phyloP scores from a whole-genome alignment of 1,140 invertebrate genomes.

The Bombus huntii region DNA sequence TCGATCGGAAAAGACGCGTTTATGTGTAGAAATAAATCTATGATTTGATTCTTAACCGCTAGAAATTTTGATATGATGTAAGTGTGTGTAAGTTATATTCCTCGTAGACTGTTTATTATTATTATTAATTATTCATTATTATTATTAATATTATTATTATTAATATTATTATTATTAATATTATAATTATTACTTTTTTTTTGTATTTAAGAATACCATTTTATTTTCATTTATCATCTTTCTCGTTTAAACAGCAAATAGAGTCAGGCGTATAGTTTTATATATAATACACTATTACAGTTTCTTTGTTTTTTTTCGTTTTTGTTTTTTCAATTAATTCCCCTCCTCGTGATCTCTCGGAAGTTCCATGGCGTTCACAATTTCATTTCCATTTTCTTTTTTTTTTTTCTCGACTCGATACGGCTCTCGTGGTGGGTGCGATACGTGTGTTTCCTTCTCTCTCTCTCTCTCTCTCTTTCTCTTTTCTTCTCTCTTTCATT shows the following conservation, averaged over 20 bases:
- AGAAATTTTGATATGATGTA: conserved; percentile 66
- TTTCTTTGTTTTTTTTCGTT: not conserved
- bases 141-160: conserved; percentile 2
- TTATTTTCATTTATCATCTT: conserved; percentile 39
- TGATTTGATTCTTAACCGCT: conserved; percentile 47
- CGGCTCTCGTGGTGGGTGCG: not conserved
- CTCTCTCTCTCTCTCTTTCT: not conserved
- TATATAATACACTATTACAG: conserved; percentile 40
- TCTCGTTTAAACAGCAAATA: conserved; percentile 59
- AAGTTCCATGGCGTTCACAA: conserved; percentile 11
- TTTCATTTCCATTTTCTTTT: not conserved
- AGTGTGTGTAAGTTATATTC: conserved; percentile 45
- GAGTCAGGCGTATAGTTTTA: conserved; percentile 35
- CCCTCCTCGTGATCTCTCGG: not conserved
- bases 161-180: conserved; percentile 23
- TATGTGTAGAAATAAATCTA: conserved; percentile 49
- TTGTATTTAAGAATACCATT: conserved; percentile 58
- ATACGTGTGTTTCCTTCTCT: not conserved
- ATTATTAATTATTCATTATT: conserved; percentile 17
- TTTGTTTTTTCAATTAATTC: conserved; percentile 9
- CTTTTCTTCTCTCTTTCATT: no score
- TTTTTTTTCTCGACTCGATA: not conserved
- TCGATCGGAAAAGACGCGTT: conserved; percentile 14
- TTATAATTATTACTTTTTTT: conserved; percentile 20
- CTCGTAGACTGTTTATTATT: conserved; percentile 48